Percentiles rank a stretch among this genome's conserved stretches.
Conservation (phyloP, 2,797 vertebrate species). For the Acanthurus leucopareius region DNA sequence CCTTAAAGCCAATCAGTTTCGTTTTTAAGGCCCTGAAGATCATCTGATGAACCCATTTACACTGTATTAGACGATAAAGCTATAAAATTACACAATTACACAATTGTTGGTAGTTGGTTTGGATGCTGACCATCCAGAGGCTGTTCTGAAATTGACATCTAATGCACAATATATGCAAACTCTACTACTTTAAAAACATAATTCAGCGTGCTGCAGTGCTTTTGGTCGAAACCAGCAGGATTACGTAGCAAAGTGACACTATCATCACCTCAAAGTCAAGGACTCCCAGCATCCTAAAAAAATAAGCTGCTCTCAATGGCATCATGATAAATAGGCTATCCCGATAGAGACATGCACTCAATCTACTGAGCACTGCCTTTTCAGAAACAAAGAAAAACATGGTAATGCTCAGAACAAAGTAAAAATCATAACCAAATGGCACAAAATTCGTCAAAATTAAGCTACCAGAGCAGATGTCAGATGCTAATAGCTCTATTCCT, state of each 20-base stretch:
- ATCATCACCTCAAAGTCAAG: conserved; percentile 71
- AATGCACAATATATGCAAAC: not conserved
- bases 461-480: conserved; percentile 10
- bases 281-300: conserved; percentile 50
- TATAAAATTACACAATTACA: not conserved
- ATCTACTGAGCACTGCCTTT: not conserved
- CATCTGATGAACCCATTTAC: not conserved
- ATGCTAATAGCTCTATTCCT: not conserved
- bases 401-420: not conserved
- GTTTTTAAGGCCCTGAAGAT: not conserved
- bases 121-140: not conserved
- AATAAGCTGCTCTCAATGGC: conserved; percentile 15
- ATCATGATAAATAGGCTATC: not conserved
- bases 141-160: conserved; percentile 2
- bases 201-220: conserved; percentile 48
- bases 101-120: not conserved
- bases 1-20: not conserved
- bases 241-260: conserved; percentile 65
- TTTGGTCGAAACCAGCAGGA: conserved; percentile 14
- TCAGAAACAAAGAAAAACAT: not conserved
- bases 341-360: not conserved
- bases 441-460: conserved; percentile 42
- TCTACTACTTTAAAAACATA: conserved; percentile 8
- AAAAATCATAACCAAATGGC: not conserved
- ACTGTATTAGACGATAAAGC: not conserved